Conservation (phyloP, 1,140 invertebrate species). For the silkworm (Bombyx mori) region ASM3026992v2 NC_085113.1:9262001-9262500, state of each 20-base stretch:
- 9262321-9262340: too few relatives aligned
- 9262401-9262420: neutral
- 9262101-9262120: slow-evolving; percentile 55
- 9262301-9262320: neutral
- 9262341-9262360: too few relatives aligned
- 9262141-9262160: slow-evolving; percentile 39
- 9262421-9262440: neutral
- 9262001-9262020: slow-evolving; percentile 64
- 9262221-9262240: slow-evolving; percentile 37
- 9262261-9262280: neutral
- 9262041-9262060: slow-evolving; percentile 52
- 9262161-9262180: slow-evolving; percentile 65
- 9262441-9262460: slow-evolving; percentile 78
- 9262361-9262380: too few relatives aligned
- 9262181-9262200: slow-evolving; percentile 23
- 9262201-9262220: slow-evolving; percentile 23
- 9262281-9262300: neutral
- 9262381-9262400: too few relatives aligned
- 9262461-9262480: slow-evolving; percentile 92
- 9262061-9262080: slow-evolving; percentile 52
- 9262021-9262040: slow-evolving; percentile 63
- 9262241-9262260: slow-evolving; percentile 19
- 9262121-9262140: slow-evolving; percentile 39
- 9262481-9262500: slow-evolving; percentile 92
- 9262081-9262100: slow-evolving; percentile 67